Percentiles rank a stretch among this genome's conserved stretches.
These are phyloP conservation scores for Acleris sparsana DNA, from an alignment of 2,888 invertebrate species.

Conservation along the genomic window DNA sequence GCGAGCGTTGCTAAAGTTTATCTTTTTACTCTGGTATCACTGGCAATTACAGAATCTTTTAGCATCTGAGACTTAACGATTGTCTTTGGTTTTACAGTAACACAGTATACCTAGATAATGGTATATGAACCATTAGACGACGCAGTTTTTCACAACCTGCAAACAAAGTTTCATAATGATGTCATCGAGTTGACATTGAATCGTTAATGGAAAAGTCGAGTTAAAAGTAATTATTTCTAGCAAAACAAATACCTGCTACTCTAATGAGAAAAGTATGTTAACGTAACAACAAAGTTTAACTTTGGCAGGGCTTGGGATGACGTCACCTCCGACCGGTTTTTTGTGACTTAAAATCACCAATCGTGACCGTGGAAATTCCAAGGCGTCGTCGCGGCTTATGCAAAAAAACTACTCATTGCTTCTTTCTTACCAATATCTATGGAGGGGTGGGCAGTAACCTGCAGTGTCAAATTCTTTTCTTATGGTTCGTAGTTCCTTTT, in stretches of 20 bases:
- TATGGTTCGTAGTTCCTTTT: no score
- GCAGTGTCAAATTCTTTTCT: no score
- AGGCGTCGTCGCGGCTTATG: conserved; percentile 25
- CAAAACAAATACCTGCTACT: conserved; percentile 18
- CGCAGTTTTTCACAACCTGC: no score
- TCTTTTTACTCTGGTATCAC: no score
- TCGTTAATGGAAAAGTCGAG: conserved; percentile 35
- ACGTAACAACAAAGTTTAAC: conserved; percentile 33
- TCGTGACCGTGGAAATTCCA: conserved; percentile 46
- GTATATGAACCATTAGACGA: no score
- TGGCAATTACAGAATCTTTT: no score
- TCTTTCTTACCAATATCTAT: not conserved
- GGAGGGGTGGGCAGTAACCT: no score
- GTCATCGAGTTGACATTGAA: not conserved
- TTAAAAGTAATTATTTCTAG: conserved; percentile 9
- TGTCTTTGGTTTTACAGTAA: no score
- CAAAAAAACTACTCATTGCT: conserved; percentile 26
- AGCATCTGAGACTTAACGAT: no score
- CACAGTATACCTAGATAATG: no score
- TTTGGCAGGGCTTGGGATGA: conserved; percentile 34
- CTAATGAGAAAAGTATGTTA: conserved; percentile 26
- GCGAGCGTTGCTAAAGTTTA: no score
- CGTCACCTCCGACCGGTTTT: conserved; percentile 32
- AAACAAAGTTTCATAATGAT: no score
- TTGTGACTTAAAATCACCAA: conserved; percentile 33